phyloP scores from a whole-genome alignment of 1,140 invertebrate species.

The Steinernema feltiae region DNA sequence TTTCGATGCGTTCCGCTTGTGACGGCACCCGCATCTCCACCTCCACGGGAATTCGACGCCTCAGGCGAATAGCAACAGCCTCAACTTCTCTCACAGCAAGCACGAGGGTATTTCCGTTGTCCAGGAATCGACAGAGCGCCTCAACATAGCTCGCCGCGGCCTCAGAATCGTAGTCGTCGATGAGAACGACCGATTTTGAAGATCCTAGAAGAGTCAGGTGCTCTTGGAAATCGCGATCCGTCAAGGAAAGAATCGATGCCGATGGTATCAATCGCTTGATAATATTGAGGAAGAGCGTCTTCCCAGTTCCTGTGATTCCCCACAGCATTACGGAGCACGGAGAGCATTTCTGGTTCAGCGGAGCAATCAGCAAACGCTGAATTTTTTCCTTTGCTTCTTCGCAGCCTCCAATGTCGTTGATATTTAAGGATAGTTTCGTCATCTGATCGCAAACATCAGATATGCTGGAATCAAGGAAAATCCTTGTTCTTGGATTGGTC shows the following conservation, averaged over 20 bases:
- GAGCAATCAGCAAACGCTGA: not conserved
- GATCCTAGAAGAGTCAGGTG: not conserved
- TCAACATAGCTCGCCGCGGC: not conserved
- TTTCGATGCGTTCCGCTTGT: constrained; percentile 35
- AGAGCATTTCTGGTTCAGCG: not conserved
- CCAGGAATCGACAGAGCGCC: not conserved
- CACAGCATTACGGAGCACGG: constrained; percentile 36
- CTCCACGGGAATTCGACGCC: constrained; percentile 25
- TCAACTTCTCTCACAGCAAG: not conserved
- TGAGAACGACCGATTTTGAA: constrained; percentile 15
- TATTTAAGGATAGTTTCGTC: not conserved
- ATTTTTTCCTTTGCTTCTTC: not conserved
- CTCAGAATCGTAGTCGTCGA: constrained; percentile 22
- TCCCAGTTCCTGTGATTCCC: constrained; percentile 43
- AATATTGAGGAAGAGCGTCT: constrained; percentile 29
- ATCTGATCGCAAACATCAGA: not conserved
- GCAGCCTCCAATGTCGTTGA: not conserved
- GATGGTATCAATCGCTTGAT: constrained; percentile 2
- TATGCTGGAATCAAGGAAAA: not conserved
- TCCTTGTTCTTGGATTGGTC: not conserved
- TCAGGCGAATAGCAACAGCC: not conserved
- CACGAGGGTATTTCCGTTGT: not conserved
- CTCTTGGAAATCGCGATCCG: not conserved
- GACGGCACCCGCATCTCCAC: constrained; percentile 39
- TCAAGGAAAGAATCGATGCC: not conserved